A percentile compares a stretch with the other conserved stretches of the same genome.
phyloP scores from a whole-genome alignment of 2,888 invertebrate genomes.

The Linnaemya tessellans region DNA sequence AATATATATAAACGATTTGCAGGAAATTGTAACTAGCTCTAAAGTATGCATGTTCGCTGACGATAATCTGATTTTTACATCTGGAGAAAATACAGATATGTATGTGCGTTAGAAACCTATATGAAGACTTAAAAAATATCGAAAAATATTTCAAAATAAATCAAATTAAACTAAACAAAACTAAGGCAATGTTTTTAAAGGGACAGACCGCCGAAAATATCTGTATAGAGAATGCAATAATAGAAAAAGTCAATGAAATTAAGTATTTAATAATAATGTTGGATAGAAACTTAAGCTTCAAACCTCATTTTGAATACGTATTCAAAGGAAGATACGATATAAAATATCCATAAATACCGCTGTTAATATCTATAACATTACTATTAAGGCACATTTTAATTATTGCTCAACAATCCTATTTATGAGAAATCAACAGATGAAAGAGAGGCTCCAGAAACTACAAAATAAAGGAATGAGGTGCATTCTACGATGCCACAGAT shows the following conservation, averaged over 20 bases:
- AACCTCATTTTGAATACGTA: constrained; percentile 16
- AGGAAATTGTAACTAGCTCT: background rate
- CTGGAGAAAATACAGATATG: background rate
- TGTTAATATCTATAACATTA: background rate
- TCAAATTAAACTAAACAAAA: constrained; percentile 4
- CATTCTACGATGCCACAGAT: too few species aligned
- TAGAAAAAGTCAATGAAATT: background rate
- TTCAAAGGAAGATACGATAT: background rate
- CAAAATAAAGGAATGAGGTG: too few species aligned
- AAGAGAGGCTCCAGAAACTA: too few species aligned
- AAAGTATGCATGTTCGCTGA: constrained; percentile 11
- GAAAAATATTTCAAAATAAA: background rate
- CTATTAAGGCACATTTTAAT: background rate
- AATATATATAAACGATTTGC: background rate
- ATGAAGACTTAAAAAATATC: background rate
- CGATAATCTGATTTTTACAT: background rate
- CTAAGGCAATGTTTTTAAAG: constrained; percentile 6
- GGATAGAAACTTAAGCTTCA: background rate
- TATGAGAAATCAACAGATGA: background rate
- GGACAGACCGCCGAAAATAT: background rate
- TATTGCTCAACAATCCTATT: background rate
- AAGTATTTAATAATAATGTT: constrained; percentile 5
- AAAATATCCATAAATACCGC: background rate
- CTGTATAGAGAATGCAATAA: background rate
- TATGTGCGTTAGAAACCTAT: background rate